Evolutionary conservation across 2,113 vertebrate genomes (phyloP), one percentile per base, ranked within the genome.

Genomic region (Phycodurus eques): DNA sequence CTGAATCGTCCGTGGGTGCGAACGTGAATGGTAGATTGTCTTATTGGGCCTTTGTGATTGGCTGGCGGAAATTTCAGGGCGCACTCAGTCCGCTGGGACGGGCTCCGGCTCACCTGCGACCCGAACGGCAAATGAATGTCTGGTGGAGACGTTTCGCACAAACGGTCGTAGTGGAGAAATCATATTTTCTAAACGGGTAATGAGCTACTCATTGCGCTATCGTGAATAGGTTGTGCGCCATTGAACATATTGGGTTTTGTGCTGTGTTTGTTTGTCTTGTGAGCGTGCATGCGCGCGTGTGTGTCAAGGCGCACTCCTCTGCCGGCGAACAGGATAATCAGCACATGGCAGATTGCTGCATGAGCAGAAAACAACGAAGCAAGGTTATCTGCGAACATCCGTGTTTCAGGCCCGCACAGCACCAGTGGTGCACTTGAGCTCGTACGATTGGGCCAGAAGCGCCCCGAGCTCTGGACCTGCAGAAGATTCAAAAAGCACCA

Each of bases 301-400:
- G 47, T 33, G 31, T 51, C 49, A 56, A 39, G 67, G 61, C 70
- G 12, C 63, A 33, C 33, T 62, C 60, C 31, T 64, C 76, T 81
- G 81, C 82, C 85, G 80, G 79, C 79, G 85, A 84, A 86, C 85
- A 80, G 80, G 82, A 86, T 90, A 83, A 91, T 90, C 89, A 90
- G 89, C 86, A 86, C 59, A 20, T 56, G 72, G 76, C 83, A 88
- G 87, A 86, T 88, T 86, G 90, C 90, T 90, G 90, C 87, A 86
- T 90, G 82, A 81, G 88, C 89, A 90, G 75, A 90, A 91, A 75
- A 73, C 74, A 56, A 76, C 39, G 69, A 75, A 81, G 72, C 57
- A 83, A 86, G 72, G 78, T 87, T 87, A 89, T 90, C 80, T 89
- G 88, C 81, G 89, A 86, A 91, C 90, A 90, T 89, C 87, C 81